These are phyloP conservation scores for Choristoneura rosaceana DNA, from an alignment of 2,888 invertebrate genomes.

Conservation along the genomic window DNA sequence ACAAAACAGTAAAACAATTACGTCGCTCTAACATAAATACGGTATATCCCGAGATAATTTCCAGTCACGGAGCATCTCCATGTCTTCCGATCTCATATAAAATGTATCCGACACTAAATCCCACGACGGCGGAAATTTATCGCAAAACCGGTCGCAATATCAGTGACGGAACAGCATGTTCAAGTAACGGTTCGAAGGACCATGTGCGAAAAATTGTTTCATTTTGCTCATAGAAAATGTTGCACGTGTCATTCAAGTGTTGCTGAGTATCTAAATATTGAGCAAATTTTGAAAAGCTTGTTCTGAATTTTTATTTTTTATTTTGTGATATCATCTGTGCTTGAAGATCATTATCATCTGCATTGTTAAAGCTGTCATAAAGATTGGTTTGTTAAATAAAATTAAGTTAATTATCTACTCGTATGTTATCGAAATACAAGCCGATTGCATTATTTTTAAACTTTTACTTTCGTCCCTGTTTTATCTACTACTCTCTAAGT, in stretches of 20 bases:
- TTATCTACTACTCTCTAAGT: no score
- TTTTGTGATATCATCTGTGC: no score
- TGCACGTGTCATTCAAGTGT: neutral
- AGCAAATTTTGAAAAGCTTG: neutral
- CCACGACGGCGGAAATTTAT: conserved; percentile 27
- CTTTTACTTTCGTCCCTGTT: no score
- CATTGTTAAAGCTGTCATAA: no score
- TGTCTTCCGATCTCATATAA: conserved; percentile 34
- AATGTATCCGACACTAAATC: conserved; percentile 36
- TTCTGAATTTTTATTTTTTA: no score
- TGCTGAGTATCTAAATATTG: neutral
- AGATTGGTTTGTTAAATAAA: no score
- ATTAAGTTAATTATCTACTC: no score
- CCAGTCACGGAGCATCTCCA: conserved; percentile 30
- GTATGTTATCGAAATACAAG: no score
- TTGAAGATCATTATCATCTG: no score
- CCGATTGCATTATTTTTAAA: no score
- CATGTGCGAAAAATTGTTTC: neutral
- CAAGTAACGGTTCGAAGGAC: conserved; percentile 1
- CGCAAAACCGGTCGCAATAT: conserved; percentile 25
- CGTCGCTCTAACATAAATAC: conserved; percentile 19
- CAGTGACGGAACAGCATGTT: conserved; percentile 23
- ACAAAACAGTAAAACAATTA: conserved; percentile 20
- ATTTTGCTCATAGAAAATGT: neutral
- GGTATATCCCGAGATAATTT: conserved; percentile 19